Base-by-base conservation (phyloP, 2,888 invertebrate genomes). In the Adineta ricciae region DNA sequence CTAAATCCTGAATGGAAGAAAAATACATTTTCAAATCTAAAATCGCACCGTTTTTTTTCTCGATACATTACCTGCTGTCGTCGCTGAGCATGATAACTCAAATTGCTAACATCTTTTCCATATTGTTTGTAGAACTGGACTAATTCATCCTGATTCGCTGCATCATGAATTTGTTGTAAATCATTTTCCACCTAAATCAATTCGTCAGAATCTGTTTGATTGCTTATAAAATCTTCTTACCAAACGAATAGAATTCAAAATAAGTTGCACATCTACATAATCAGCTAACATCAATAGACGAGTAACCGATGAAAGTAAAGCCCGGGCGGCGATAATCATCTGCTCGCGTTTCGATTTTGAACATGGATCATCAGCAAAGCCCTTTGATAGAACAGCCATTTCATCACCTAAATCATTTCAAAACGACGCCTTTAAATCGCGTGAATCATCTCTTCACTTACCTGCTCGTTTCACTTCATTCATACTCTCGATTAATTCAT, bases 291-390 rank as follows among this genome's bases (percentile, higher is more conserved):
- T 96, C 19, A 99, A 92, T 38, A 99, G 93, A 1, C 96, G 92
- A 0, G 98, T 97, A n/a, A 99, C 97, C 19, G 97, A 96, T 3
- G 95, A 96, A 14, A 98, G 92, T 84, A 98, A 92, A 88, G 94
- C 95, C 84, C 97, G 92, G 2, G 98, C 97, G 1, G 96, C 96
- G 2, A 96, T 93, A 36, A 98, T 96, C 96, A 98, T 97, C 88
- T 94, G 94, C 0, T 95, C 94, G 83, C 98, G 93, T 89, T 96
- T 96, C 21, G 95, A 91, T 0, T 96, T 95, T 27, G 96, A 96
- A 90, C 97, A 97, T 0, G 98, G 97, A 92, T 97, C 96, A 89
- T 95, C 95, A 0, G 97, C 96, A 92, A 98, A 98, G 91, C 97
- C 97, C 83, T 96, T 93, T 0, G 96, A 95, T 0, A 95, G 94